Evolutionary conservation across 2,797 vertebrate species (phyloP), one percentile per base, ranked within the genome.

Genomic region (Sciaenops ocellatus): DNA sequence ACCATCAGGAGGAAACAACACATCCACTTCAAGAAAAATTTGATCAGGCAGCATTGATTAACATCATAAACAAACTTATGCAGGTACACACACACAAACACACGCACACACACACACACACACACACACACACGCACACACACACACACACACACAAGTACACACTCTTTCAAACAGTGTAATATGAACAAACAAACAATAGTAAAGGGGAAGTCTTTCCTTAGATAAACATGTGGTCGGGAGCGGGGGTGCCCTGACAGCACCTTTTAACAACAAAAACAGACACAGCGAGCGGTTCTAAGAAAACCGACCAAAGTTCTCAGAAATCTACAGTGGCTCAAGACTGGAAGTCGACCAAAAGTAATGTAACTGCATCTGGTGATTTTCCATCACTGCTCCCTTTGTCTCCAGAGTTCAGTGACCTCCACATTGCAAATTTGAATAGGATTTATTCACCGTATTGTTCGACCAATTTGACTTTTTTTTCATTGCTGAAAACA

Each of bases 371-470:
- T 30, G 46, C 51, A 59, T 76, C 65, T 3, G 10, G 13, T 52
- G 38, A 59, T 80, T 76, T 76, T 54, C 50, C 6, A 55, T 70
- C 59, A 64, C 52, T 57, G 74, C 20, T 52, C 13, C 17, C 55
- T 74, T 82, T 85, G 77, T 87, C 26, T 71, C 5, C 44, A 4
- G 68, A 69, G 85, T 80, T 86, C 81, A 87, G 5, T 64, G 84
- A 84, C 78, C 79, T 70, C 42, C 20, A 38, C 4, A 3, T 0
- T 48, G 54, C 18, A 56, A 16, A 59, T 79, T 8, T 70, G n/a
- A 65, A 57, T 15, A 20, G 60, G 24, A 67, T 73, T 68, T 69
- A 67, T 73, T 77, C 44, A 38, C 10, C 10, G 8, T 41, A 41
- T 64, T 69, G 9, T 79, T 55, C 68, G 42, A 50, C 22, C 28